phyloP scores from a whole-genome alignment of 2,113 vertebrate genomes.

The Pseudolaguvia tuberculata region DNA sequence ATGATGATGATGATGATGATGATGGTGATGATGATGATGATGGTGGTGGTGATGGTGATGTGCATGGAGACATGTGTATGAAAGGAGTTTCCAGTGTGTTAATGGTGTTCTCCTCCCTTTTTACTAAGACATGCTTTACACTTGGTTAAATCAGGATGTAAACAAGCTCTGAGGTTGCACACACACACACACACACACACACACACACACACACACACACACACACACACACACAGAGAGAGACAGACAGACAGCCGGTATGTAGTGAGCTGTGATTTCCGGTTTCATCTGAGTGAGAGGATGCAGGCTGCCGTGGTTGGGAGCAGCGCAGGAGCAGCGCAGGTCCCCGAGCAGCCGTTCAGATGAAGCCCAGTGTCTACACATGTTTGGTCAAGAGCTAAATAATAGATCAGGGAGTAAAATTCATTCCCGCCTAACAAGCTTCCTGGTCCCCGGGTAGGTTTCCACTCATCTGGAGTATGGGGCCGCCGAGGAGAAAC shows the following conservation, averaged over 20 bases:
- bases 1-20: too few relatives aligned
- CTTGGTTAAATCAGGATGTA: too few relatives aligned
- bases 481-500: constrained; percentile 68
- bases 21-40: too few relatives aligned
- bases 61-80: too few relatives aligned
- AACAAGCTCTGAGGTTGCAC: too few relatives aligned
- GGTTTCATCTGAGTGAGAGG: constrained; percentile 29
- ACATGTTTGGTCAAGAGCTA: constrained; percentile 77
- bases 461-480: constrained; percentile 69
- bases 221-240: constrained; percentile 2
- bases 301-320: constrained; percentile 40
- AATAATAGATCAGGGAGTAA: constrained; percentile 79
- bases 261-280: constrained; percentile 18
- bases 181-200: too few relatives aligned
- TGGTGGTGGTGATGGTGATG: too few relatives aligned
- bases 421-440: constrained; percentile 74
- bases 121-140: too few relatives aligned
- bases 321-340: constrained; percentile 57
- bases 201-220: constrained; percentile 8
- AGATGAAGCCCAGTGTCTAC: constrained; percentile 69
- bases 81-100: too few relatives aligned
- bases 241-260: too few relatives aligned
- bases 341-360: constrained; percentile 65
- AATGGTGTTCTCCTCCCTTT: too few relatives aligned
- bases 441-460: constrained; percentile 69